These are phyloP conservation scores for Brachyrhaphis roseni DNA, from an alignment of 2,797 vertebrate genomes.

Conservation along the genomic window DNA sequence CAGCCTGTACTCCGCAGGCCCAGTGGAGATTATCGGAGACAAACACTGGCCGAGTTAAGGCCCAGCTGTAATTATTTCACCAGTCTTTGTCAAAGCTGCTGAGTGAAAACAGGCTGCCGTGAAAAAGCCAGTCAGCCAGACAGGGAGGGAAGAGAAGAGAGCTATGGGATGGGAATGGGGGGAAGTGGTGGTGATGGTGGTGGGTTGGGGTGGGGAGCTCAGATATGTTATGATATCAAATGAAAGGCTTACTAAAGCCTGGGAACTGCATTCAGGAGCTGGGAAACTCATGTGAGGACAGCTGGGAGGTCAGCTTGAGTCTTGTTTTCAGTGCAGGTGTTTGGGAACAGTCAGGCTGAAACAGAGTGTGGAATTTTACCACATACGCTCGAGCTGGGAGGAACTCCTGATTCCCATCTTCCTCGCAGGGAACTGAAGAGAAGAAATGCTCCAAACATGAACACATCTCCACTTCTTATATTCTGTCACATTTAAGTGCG, in stretches of 20 bases:
- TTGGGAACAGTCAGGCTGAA: constrained; percentile 41
- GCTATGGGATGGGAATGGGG: background rate
- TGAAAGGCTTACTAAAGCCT: constrained; percentile 71
- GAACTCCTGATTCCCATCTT: constrained; percentile 1
- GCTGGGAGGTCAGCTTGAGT: constrained; percentile 48
- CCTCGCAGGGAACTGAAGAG: constrained; percentile 8
- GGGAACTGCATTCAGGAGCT: constrained; percentile 72
- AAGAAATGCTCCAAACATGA: background rate
- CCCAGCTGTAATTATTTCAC: constrained; percentile 79
- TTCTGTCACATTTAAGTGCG: background rate
- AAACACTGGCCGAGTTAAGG: constrained; percentile 68
- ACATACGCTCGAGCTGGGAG: constrained; percentile 4
- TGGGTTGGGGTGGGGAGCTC: too few relatives aligned
- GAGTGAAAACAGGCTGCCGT: constrained; percentile 77
- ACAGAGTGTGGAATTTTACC: constrained; percentile 13
- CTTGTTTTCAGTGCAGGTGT: constrained; percentile 62
- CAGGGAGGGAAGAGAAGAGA: constrained; percentile 11
- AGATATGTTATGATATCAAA: constrained; percentile 79
- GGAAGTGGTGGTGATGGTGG: background rate
- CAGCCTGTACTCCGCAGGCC: constrained; percentile 54
- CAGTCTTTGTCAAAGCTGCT: constrained; percentile 76
- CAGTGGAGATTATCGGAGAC: constrained; percentile 68
- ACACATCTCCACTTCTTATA: background rate
- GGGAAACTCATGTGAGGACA: constrained; percentile 59
- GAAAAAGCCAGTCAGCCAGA: constrained; percentile 66